These are phyloP conservation scores for Sus scrofa DNA, from an alignment of 2,113 vertebrate species.

Conservation along the genomic window DNA sequence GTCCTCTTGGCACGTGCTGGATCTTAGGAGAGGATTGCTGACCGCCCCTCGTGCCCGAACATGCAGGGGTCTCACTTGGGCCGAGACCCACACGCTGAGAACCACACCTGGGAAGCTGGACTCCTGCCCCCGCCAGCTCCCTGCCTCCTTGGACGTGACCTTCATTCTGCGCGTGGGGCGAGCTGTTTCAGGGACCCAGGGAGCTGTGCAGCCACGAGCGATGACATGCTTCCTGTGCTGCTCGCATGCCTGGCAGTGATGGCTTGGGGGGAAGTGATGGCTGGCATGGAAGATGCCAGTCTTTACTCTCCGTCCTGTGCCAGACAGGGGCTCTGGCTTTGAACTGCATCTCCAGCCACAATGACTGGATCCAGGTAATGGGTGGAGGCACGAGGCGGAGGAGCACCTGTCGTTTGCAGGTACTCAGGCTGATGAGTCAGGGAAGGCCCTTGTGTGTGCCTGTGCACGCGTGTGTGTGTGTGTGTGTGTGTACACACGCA, in stretches of 20 bases:
- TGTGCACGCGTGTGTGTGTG: fast-evolving
- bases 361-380: background rate
- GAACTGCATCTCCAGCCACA: background rate
- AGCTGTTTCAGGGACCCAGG: background rate
- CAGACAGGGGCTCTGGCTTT: background rate
- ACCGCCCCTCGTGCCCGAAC: background rate
- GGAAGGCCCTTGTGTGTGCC: background rate
- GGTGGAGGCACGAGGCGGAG: background rate
- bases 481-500: fast-evolving
- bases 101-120: fast-evolving
- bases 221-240: background rate
- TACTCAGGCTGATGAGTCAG: background rate
- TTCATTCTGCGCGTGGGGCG: background rate
- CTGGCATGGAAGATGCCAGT: background rate
- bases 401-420: background rate
- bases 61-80: background rate
- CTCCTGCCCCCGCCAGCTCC: background rate
- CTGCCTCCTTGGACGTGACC: background rate
- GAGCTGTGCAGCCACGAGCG: fast-evolving
- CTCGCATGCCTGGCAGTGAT: background rate
- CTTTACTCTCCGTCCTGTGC: background rate
- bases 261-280: background rate
- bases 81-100: background rate
- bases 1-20: background rate
- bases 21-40: background rate